phyloP scores from a whole-genome alignment of 2,888 invertebrate species.

The Yponomeuta plumbellus region DNA sequence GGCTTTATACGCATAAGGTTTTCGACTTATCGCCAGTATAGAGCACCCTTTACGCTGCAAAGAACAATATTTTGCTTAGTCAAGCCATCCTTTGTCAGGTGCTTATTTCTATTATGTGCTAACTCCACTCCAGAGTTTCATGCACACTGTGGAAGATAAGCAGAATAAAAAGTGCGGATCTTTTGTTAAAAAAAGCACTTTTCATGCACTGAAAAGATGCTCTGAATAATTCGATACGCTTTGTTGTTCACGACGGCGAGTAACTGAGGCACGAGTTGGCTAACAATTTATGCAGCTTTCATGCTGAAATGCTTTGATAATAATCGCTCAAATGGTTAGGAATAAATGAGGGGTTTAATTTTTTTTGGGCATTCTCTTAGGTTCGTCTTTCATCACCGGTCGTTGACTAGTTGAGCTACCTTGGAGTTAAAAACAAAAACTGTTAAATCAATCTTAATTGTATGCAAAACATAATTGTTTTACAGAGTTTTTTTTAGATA shows the following conservation, averaged over 20 bases:
- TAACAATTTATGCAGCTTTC: neutral
- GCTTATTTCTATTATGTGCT: neutral
- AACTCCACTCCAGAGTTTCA: neutral
- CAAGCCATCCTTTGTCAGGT: neutral
- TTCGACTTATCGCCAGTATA: no score
- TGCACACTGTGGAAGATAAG: neutral
- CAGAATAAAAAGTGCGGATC: neutral
- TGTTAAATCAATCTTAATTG: no score
- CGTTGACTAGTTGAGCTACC: no score
- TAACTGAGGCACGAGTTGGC: neutral
- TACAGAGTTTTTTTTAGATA: no score
- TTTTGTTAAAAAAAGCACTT: neutral
- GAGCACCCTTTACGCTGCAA: neutral
- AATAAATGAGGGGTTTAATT: no score
- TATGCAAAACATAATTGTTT: no score
- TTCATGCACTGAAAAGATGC: constrained; percentile 11
- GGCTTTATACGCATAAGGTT: no score
- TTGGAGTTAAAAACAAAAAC: no score
- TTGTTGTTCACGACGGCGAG: constrained; percentile 4
- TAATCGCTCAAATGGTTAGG: no score
- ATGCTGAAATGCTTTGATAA: no score
- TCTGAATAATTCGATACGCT: constrained; percentile 5
- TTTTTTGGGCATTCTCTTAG: no score
- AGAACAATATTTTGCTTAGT: neutral
- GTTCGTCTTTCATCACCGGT: no score